Evolutionary conservation across 2,888 invertebrate species (phyloP), one percentile per base, ranked within the genome.

Genomic region (Cotesia congregata): DNA sequence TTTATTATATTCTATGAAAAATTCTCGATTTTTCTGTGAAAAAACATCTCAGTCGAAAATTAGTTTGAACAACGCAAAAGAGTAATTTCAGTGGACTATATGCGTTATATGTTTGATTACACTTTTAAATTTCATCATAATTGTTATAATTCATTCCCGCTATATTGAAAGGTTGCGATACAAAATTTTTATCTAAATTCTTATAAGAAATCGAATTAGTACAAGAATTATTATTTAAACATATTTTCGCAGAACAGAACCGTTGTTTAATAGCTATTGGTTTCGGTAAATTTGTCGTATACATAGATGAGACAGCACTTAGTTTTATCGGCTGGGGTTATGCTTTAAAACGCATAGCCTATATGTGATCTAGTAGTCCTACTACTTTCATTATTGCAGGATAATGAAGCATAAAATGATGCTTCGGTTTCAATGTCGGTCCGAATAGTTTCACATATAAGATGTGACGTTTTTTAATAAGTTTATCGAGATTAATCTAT

Each of bases 181-280:
- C 17, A 17, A 17, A 17, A 17, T 17, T 17, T 17, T 17, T 17
- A 17, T 17, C 17, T 17, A 17, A 17, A 17, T 17, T 17, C 17
- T 17, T 17, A 17, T 17, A 17, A 17, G 17, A 17, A 17, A 17
- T 17, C 17, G 17, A 17, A 17, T 17, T 17, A 17, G 17, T 17
- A 17, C 17, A 17, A 17, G 17, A 17, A 17, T 17, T 17, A 17
- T 17, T 17, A 17, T 17, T 17, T 17, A 17, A 17, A 17, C 17
- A 17, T 17, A 17, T 17, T 72, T 75, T 5, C 62, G 64, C 64
- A 9, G 41, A 20, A 1, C 64, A 12, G n/a, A 76, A 67, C 60
- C 76, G 76, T 40, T 80, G 73, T 71, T 77, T 80, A 6, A 77
- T 38, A 30, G 73, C 70, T 61, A 72, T 77, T 3, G 78, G 78